Conservation (phyloP, 2,113 vertebrate genomes). For the Madoqua kirkii region DNA sequence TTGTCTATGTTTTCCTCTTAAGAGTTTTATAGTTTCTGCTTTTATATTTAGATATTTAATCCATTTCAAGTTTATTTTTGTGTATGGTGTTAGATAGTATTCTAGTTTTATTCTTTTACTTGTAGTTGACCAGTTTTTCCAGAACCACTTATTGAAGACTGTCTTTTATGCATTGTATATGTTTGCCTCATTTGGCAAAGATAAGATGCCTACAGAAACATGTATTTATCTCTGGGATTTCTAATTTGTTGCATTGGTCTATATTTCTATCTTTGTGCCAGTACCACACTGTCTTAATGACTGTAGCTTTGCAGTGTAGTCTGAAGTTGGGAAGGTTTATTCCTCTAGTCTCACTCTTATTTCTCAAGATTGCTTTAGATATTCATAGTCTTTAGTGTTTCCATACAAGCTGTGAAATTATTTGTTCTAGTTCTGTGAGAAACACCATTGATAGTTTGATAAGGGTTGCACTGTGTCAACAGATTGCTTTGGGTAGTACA, state of each 20-base stretch:
- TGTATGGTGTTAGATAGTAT: not conserved
- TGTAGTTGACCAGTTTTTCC: not conserved
- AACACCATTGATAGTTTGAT: not conserved
- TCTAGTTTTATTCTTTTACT: not conserved
- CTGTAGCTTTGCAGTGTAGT: not conserved
- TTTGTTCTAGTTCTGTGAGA: not conserved
- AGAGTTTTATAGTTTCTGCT: not conserved
- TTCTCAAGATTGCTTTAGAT: not conserved
- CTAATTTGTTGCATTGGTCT: not conserved
- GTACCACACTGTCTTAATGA: not conserved
- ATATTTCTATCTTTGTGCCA: not conserved
- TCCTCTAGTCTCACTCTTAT: not conserved
- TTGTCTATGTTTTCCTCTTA: not conserved
- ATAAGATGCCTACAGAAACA: not conserved
- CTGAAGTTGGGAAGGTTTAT: not conserved
- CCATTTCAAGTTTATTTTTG: not conserved
- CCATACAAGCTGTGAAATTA: not conserved
- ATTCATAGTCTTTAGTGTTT: not conserved
- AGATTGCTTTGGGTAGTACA: not conserved
- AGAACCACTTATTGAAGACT: not conserved
- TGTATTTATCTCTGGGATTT: not conserved
- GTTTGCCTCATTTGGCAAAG: not conserved
- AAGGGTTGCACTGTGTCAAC: not conserved
- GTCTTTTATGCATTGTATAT: not conserved
- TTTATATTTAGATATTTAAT: not conserved